These are phyloP conservation scores for Patiria pectinifera DNA, from an alignment of 53 echinoderm and acorn worm species.

Conservation along the genomic window DNA sequence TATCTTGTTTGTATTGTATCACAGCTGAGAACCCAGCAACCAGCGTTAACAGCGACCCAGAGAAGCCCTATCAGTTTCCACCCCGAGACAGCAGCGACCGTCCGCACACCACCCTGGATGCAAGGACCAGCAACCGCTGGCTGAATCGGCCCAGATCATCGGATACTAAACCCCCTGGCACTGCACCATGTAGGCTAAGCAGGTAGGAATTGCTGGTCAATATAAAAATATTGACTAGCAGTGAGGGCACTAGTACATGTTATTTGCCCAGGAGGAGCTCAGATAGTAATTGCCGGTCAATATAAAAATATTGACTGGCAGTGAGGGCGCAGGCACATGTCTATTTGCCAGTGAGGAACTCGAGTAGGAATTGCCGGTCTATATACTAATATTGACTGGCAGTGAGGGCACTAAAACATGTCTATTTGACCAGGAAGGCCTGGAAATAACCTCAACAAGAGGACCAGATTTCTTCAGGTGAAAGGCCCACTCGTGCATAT, in stretches of 20 bases:
- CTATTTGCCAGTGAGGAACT: not conserved
- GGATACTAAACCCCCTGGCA: slow-evolving; percentile 69
- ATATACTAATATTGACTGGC: too few species aligned
- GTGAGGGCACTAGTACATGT: not conserved
- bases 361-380: too few species aligned
- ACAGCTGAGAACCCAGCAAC: slow-evolving; percentile 98
- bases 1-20: not conserved
- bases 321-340: not conserved
- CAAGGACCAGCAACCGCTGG: slow-evolving; percentile 37
- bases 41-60: slow-evolving; percentile 76
- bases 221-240: too few species aligned
- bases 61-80: slow-evolving; percentile 76
- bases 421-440: not conserved
- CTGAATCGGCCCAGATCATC: slow-evolving; percentile 18
- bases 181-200: slow-evolving; percentile 73
- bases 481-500: too few species aligned
- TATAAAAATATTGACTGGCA: too few species aligned
- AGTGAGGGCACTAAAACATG: not conserved
- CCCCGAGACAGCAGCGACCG: slow-evolving; percentile 41
- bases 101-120: slow-evolving; percentile 62
- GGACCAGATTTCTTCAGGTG: too few species aligned
- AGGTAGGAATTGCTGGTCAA: not conserved
- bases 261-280: too few species aligned
- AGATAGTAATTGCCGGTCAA: too few species aligned
- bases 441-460: too few species aligned